Base-by-base conservation (phyloP, 1,140 invertebrate species). In the Cecropterus lyciades region DNA sequence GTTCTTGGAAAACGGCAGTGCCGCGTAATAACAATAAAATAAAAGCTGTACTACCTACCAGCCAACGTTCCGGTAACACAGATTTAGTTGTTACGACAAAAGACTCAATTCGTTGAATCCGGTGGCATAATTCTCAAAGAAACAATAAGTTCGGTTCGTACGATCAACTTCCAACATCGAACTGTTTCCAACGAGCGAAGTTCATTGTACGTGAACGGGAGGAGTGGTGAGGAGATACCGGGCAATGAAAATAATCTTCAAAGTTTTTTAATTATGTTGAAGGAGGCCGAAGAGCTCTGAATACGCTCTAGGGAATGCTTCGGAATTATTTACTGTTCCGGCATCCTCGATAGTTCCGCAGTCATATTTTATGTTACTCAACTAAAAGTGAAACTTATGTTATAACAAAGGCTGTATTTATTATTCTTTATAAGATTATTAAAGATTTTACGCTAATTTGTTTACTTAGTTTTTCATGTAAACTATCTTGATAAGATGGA, bases 221-320 rank as follows among this genome's bases (percentile, higher is more conserved):
- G 52, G 65, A 62, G 69, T 45, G 43, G 66, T 7, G 7, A 70
- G 59, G 57, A 67, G 46, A 62, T 49, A 72, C 64, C 62, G 42
- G 73, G 60, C 72, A 80, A 77, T 82, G 74, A 76, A 77, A 80
- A 79, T 80, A 74, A 79, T 80, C 75, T 75, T 75, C 63, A 67
- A 84, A 84, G 77, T 84, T 82, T 80, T 82, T 84, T 84, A 82
- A 82, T 84, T 82, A 84, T 73, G 30, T 48, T 14, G 15, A 6
- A 17, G 45, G 17, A 17, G 27, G 27, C 46, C 13, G 14, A 62
- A 14, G 11, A 1, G 45, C 10, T 17, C 1, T 27, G 43, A 46
- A 48, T 27, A 27, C 40, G 15, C 43, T 33, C 57, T 48, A 16
- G 3, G 14, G 45, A 13, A 62, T 45, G 13, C 49, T 27, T 27